Base-by-base conservation (phyloP, 2,797 vertebrate genomes). In the Pteropus rufus region DNA sequence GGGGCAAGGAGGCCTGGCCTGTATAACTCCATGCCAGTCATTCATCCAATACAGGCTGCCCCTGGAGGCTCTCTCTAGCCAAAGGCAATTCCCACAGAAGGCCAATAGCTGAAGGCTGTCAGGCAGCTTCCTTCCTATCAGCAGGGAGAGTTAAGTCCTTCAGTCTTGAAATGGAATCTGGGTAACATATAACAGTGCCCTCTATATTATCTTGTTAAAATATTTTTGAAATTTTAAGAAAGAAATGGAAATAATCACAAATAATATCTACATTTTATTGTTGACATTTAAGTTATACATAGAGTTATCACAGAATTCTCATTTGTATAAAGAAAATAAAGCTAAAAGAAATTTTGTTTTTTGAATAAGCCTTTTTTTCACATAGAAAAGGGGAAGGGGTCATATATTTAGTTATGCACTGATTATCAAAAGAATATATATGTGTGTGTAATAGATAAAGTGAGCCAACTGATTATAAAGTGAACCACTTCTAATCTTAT, bases 211-310 rank as follows among this genome's bases (percentile, higher is more conserved):
- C 58, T 69, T 44, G 36, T 75, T 85, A 24, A 80, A 77, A 72
- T 94, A 82, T 44, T 93, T 83, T 83, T 54, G 44, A 39, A 62
- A 67, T 77, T 91, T 81, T 88, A 73, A 85, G 64, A 52, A 72
- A 88, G 56, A 65, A 54, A 36, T 90, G 1, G 5, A 95, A 77
- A 80, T 76, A 56, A 56, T 65, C 10, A 60, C 75, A 82, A 91
- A 54, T 34, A 73, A n/a, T 58, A 41, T 26, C 12, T 86, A 6
- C 10, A 75, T 36, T 54, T 92, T 95, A 58, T 88, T 84, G 12
- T 83, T 69, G 44, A 76, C 39, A 67, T 54, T 80, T 77, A 85
- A 67, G 29, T 93, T 60, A 39, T 36, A 77, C 11, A 39, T 18
- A 80, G 41, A 29, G 8, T 91, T 65, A 64, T 54, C 21, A 88